These are phyloP conservation scores for Drosophila triauraria DNA, from an alignment of 1,140 invertebrate genomes.

Conservation along the genomic window DNA sequence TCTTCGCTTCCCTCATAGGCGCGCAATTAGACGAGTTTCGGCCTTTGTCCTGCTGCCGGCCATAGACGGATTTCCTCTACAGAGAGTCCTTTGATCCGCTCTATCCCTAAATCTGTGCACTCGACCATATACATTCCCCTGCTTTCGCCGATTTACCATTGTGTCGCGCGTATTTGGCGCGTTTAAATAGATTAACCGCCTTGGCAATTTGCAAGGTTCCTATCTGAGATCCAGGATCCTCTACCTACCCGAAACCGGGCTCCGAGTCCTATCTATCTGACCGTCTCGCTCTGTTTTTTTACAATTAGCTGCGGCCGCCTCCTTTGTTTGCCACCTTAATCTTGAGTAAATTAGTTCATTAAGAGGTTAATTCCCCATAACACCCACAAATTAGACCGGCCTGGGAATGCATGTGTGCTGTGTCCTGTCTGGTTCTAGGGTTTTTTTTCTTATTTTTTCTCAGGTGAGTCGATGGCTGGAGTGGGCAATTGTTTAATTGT, in stretches of 20 bases:
- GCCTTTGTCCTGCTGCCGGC: slow-evolving; percentile 57
- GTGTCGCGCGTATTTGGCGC: slow-evolving; percentile 82
- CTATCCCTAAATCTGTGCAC: slow-evolving; percentile 83
- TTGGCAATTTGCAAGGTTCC: slow-evolving; percentile 76
- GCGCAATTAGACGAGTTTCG: slow-evolving; percentile 81
- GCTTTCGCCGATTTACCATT: slow-evolving; percentile 47
- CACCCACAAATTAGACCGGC: slow-evolving; percentile 79
- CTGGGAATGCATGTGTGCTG: slow-evolving; percentile 19
- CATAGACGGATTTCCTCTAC: slow-evolving; percentile 64
- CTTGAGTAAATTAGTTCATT: slow-evolving; percentile 85
- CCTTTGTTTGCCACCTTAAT: slow-evolving; percentile 81
- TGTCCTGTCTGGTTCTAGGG: slow-evolving; percentile 20
- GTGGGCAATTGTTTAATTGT: slow-evolving; percentile 39
- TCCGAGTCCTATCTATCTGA: background rate
- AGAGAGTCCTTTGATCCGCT: slow-evolving; percentile 64
- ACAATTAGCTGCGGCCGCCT: slow-evolving; percentile 77
- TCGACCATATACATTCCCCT: slow-evolving; percentile 59
- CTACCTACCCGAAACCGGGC: slow-evolving; percentile 20
- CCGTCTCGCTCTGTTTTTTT: slow-evolving; percentile 36
- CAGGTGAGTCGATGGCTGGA: slow-evolving; percentile 16
- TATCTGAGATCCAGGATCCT: slow-evolving; percentile 61
- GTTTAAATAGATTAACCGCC: slow-evolving; percentile 85
- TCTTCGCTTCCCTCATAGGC: slow-evolving; percentile 58
- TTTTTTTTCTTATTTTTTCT: slow-evolving; percentile 3
- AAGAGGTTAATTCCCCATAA: slow-evolving; percentile 85